Conservation (phyloP, 2,113 vertebrate genomes). For the Xiphorhynchus elegans region DNA sequence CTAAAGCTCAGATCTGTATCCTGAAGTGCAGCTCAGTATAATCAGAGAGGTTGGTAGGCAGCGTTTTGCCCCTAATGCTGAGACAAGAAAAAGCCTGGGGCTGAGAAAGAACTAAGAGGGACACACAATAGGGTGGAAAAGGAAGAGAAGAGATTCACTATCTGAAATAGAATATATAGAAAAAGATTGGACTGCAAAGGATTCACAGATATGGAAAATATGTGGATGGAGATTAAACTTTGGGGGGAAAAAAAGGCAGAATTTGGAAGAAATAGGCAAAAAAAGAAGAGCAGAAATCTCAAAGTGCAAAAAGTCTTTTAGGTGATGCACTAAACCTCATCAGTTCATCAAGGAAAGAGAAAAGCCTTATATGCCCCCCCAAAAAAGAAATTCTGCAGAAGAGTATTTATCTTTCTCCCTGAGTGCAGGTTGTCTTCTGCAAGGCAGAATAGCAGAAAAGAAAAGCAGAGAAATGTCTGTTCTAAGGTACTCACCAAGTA, state of each 20-base stretch:
- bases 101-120: neutral
- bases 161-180: conserved; percentile 8
- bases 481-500: neutral
- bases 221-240: neutral
- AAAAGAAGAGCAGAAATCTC: neutral
- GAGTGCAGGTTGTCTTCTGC: neutral
- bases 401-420: neutral
- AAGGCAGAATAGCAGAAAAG: neutral
- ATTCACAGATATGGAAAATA: neutral
- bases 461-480: neutral
- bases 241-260: neutral
- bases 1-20: neutral
- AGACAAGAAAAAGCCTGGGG: neutral
- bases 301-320: neutral
- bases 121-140: neutral
- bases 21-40: neutral
- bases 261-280: neutral
- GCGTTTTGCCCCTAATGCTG: neutral
- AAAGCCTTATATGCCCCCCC: neutral
- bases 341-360: neutral
- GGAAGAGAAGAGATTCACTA: neutral
- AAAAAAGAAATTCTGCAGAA: neutral
- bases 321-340: neutral
- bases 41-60: neutral
- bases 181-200: neutral